Evolutionary conservation across 2,797 vertebrate species (phyloP), one percentile per base, ranked within the genome.

Genomic region (Hipposideros larvatus): DNA sequence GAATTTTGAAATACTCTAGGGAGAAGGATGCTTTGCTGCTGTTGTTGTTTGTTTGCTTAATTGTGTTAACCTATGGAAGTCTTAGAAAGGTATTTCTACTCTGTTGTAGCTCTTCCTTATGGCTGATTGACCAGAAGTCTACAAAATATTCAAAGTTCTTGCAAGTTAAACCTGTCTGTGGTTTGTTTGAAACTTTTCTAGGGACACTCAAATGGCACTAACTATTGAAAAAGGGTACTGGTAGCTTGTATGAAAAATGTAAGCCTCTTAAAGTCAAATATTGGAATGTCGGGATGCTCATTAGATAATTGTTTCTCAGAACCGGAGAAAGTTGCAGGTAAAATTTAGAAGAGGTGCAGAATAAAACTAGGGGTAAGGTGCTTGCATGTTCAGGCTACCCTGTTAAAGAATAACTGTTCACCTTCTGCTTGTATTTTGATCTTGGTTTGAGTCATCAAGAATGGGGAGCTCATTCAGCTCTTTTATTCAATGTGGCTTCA

Each of bases 241-340:
- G n/a, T 46, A 88, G 7, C 55, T 70, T 57, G 68, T 71, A 8
- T 75, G 41, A 87, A 88, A 92, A 65, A 63, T 75, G 22, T 51
- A 75, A 89, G 22, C 46, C 53, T 86, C 31, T 85, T 89, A 74
- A 77, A 87, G 74, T 85, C 21, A 89, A 89, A 71, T 86, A n/a
- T 19, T 87, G 34, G n/a, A 86, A 61, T 71, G 4, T n/a, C 37
- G 57, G 11, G 16, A 59, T 86, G n/a, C 57, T 46, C 7, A 37
- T 55, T 88, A 68, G 46, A 61, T 80, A 51, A 55, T 71, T 75
- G 37, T 85, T 59, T 9, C 26, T 88, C 26, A 85, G 61, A 87
- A 80, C 1, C n/a, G 87, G 41, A 61, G 73, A 73, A 61, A 31
- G 2, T 55, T 87, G 86, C 31, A 66, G 15, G 46, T 87, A 89